These are phyloP conservation scores for Cerastis rubricosa DNA, from an alignment of 2,888 invertebrate genomes.

Conservation along the genomic window DNA sequence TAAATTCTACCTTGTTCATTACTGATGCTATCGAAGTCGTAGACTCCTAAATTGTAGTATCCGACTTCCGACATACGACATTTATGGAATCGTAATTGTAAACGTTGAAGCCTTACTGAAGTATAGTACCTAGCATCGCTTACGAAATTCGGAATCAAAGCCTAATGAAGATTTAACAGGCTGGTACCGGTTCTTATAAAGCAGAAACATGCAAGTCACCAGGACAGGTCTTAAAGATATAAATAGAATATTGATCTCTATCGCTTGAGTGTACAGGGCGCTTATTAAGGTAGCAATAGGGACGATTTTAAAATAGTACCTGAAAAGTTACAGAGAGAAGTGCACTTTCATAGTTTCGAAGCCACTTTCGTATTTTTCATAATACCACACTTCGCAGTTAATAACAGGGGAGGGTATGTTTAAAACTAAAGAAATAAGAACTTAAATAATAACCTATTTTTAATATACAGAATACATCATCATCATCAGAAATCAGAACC, in stretches of 20 bases:
- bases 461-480: neutral
- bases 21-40: slow-evolving; percentile 34
- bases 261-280: slow-evolving; percentile 1
- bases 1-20: slow-evolving; percentile 31
- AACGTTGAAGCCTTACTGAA: slow-evolving; percentile 46
- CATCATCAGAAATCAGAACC: neutral
- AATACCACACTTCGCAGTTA: neutral
- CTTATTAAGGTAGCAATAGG: slow-evolving; percentile 10
- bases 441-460: neutral
- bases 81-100: slow-evolving; percentile 30
- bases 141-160: slow-evolving; percentile 42
- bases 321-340: neutral
- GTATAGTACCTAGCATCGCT: slow-evolving; percentile 45
- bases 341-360: slow-evolving; percentile 3
- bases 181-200: slow-evolving; percentile 23
- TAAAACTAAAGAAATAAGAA: neutral
- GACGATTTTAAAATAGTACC: neutral
- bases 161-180: neutral
- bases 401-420: neutral
- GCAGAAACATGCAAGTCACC: slow-evolving; percentile 19
- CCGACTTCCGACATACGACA: slow-evolving; percentile 43
- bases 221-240: slow-evolving; percentile 6
- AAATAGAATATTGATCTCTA: slow-evolving; percentile 32
- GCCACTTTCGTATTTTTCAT: slow-evolving; percentile 9
- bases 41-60: slow-evolving; percentile 29